Percentiles rank a stretch among this genome's conserved stretches.
These are phyloP conservation scores for Drosophila suzukii DNA, from an alignment of 1,140 invertebrate genomes.

Conservation along the genomic window DNA sequence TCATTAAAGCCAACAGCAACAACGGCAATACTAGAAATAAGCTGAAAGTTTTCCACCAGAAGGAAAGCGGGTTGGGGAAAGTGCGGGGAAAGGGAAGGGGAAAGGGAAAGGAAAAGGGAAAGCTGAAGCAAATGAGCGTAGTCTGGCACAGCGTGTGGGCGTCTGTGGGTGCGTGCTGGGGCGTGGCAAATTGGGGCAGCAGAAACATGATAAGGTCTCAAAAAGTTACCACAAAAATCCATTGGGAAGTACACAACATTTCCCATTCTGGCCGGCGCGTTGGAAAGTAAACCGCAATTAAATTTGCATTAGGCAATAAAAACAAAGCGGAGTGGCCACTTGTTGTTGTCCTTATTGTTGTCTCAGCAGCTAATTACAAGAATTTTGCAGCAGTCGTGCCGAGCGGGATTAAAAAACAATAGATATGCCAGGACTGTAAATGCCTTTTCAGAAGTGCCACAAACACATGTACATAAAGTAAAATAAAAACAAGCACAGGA, in stretches of 20 bases:
- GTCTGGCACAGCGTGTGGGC: slow-evolving; percentile 43
- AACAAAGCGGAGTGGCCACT: slow-evolving; percentile 24
- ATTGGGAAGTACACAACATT: slow-evolving; percentile 28
- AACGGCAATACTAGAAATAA: slow-evolving; percentile 39
- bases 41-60: slow-evolving; percentile 40
- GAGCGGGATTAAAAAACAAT: slow-evolving; percentile 32
- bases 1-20: slow-evolving; percentile 56
- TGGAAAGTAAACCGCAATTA: slow-evolving; percentile 57
- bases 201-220: slow-evolving; percentile 47
- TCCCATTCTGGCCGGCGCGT: slow-evolving; percentile 34
- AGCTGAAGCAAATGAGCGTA: slow-evolving; percentile 38
- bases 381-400: slow-evolving; percentile 22
- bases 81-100: neutral
- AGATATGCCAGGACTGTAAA: slow-evolving; percentile 29
- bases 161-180: slow-evolving; percentile 51
- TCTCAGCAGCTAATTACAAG: slow-evolving; percentile 44
- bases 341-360: slow-evolving; percentile 19
- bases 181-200: slow-evolving; percentile 49
- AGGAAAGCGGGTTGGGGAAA: slow-evolving; percentile 10
- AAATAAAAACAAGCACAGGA: slow-evolving; percentile 4
- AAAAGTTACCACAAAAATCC: slow-evolving; percentile 38
- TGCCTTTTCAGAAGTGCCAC: slow-evolving; percentile 40
- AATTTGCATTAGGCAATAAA: slow-evolving; percentile 51
- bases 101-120: no score
- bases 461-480: slow-evolving; percentile 33